Evolutionary conservation across 2,888 invertebrate species (phyloP), one percentile per base, ranked within the genome.

Genomic region (Eupithecia insigniata): DNA sequence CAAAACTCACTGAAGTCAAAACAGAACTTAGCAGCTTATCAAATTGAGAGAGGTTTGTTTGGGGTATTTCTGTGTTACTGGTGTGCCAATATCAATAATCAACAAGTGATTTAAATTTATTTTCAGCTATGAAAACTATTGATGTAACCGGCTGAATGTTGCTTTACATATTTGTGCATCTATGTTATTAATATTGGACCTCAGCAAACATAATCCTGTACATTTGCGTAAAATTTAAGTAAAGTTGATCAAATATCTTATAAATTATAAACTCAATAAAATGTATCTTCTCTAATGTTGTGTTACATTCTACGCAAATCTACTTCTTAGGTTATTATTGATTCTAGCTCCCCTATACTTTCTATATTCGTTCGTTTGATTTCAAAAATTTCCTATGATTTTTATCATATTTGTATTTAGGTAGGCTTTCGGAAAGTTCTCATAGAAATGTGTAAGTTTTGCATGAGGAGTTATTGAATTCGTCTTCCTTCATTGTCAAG

Each of bases 381-480:
- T 85, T 82, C 81, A 80, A 83, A 83, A 83, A 79, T 85, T 84
- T 87, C 81, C 83, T 85, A 86, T 88, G 83, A 80, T 83, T 83
- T 85, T 83, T 80, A 82, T 79, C 79, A 81, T 79, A 69, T 70
- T 80, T 71, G 79, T 83, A 79, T 81, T n/a, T 80, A 80, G 74
- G 77, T 74, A 79, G 83, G 77, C 78, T 76, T 81, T 77, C 72
- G 67, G 76, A 76, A 76, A 78, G 46, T 79, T 79, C 75, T 71
- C 74, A 78, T 82, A 84, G 81, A 69, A 73, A 82, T 80, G 81
- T 69, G 78, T 78, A 85, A 82, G 55, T 79, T 87, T 83, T 75
- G 73, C 67, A 72, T 74, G 72, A 66, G 70, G 66, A 72, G 69
- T 76, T 73, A 72, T 82, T 89, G 87, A 87, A 89, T 89, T 89